phyloP scores from a whole-genome alignment of 2,888 invertebrate genomes.

The Cantharis rufa region DNA sequence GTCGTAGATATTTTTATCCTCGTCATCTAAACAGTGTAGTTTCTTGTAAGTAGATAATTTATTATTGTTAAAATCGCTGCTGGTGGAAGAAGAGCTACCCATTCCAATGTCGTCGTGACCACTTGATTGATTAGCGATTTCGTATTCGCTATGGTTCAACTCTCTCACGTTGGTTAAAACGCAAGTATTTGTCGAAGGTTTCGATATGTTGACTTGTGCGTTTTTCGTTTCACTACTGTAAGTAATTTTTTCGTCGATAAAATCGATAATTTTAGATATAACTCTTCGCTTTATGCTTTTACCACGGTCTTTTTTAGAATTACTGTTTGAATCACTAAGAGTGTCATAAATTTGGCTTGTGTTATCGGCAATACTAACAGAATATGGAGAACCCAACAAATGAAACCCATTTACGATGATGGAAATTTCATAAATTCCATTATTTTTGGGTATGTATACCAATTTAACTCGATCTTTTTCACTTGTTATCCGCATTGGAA shows the following conservation, averaged over 20 bases:
- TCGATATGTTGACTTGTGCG: not conserved
- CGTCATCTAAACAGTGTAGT: not conserved
- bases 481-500: slow-evolving; percentile 58
- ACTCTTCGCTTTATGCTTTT: slow-evolving; percentile 45
- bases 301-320: slow-evolving; percentile 20
- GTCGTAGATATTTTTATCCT: not conserved
- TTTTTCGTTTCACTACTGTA: not conserved
- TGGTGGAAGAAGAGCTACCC: not conserved
- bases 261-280: slow-evolving; percentile 44
- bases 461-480: slow-evolving; percentile 60
- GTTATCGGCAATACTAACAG: slow-evolving; percentile 54
- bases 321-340: slow-evolving; percentile 23
- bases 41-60: not conserved
- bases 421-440: slow-evolving; percentile 63
- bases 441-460: slow-evolving; percentile 57
- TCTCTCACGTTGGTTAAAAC: not conserved
- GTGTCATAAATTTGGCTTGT: slow-evolving; percentile 33
- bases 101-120: not conserved
- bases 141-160: not conserved
- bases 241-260: slow-evolving; percentile 37
- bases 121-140: not conserved
- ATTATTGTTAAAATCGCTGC: not conserved
- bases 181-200: not conserved
- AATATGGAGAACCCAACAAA: slow-evolving; percentile 65
- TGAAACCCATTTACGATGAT: slow-evolving; percentile 62